phyloP scores from a whole-genome alignment of 2,113 vertebrate genomes.

The Tretioscincus oriximinensis region DNA sequence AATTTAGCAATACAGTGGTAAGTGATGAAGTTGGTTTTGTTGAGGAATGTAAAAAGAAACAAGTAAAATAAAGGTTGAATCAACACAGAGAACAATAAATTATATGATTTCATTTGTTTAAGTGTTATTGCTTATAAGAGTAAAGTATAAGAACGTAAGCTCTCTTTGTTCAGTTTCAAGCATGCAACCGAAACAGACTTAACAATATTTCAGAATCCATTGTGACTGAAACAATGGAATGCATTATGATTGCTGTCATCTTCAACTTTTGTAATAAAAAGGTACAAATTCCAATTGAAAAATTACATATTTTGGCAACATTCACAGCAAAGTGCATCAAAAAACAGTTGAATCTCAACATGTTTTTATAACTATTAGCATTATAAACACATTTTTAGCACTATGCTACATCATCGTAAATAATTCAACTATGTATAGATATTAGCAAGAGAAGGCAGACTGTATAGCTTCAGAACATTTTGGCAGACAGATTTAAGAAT shows the following conservation, averaged over 20 bases:
- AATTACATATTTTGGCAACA: slow-evolving; percentile 18
- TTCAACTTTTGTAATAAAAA: slow-evolving; percentile 4
- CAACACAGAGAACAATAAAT: not conserved
- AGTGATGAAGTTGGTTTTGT: not conserved
- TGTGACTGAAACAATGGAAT: not conserved
- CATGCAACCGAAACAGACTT: not conserved
- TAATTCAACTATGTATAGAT: not conserved
- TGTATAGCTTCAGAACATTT: not conserved
- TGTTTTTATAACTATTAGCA: slow-evolving; percentile 9
- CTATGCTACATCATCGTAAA: not conserved
- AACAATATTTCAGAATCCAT: not conserved
- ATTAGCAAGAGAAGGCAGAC: not conserved
- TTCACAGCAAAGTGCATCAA: slow-evolving; percentile 8
- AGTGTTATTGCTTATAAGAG: not conserved
- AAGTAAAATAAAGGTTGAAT: not conserved
- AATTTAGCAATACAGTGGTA: not conserved
- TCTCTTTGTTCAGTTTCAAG: not conserved
- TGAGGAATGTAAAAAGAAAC: not conserved
- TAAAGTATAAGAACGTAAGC: not conserved
- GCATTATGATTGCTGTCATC: not conserved
- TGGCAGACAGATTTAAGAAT: not conserved
- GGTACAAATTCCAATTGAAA: slow-evolving; percentile 12
- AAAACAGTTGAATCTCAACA: slow-evolving; percentile 10
- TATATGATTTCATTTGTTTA: not conserved
- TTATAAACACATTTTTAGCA: not conserved